Conservation (phyloP, 37 sponge, comb jelly and placozoan species). For the Beroe forskalii region DNA sequence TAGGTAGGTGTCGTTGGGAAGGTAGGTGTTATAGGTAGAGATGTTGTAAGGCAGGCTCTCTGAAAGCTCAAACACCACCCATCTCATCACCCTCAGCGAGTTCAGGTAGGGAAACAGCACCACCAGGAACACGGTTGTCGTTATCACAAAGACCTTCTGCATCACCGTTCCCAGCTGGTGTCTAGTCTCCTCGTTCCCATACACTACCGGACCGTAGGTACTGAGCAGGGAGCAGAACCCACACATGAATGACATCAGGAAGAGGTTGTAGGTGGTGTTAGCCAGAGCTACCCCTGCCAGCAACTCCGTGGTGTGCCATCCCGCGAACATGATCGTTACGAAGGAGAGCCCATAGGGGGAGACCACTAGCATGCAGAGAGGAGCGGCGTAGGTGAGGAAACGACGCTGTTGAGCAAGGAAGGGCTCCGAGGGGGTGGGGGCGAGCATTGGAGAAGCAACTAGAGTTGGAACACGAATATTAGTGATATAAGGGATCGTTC, state of each 20-base stretch:
- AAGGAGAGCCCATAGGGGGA: conserved; percentile 44
- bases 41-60: no score
- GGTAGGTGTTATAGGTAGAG: no score
- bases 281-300: conserved; percentile 1
- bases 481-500: no score
- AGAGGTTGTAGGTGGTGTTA: conserved; percentile 50
- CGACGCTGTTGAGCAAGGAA: not conserved
- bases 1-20: not conserved
- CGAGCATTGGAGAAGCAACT: no score
- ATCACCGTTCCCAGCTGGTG: conserved; percentile 25
- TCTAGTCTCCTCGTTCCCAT: not conserved
- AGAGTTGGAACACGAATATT: no score
- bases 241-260: conserved; percentile 17
- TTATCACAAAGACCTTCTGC: conserved; percentile 42
- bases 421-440: no score
- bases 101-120: conserved; percentile 33
- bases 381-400: conserved; percentile 49
- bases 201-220: not conserved
- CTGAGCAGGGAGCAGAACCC: conserved; percentile 18
- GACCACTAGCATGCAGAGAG: conserved; percentile 35
- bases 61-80: not conserved
- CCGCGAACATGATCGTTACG: conserved; percentile 63
- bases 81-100: conserved; percentile 13
- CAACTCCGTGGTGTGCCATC: not conserved
- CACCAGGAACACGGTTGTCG: not conserved